Conservation (phyloP, 2,888 invertebrate species). For the Uloborus plumipes region DNA sequence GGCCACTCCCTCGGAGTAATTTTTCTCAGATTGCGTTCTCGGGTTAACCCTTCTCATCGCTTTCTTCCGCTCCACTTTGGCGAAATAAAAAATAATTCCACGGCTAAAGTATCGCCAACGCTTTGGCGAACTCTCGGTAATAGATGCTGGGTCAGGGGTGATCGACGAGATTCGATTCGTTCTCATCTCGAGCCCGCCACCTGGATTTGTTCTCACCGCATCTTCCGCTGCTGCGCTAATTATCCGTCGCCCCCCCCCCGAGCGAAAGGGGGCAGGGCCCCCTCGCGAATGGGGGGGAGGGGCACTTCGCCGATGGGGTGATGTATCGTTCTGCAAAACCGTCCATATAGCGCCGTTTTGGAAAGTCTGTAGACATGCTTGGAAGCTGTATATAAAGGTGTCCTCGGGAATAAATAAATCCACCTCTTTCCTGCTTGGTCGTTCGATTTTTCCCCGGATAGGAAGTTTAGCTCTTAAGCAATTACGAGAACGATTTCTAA, state of each 20-base stretch:
- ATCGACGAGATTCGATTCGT: slow-evolving; percentile 64
- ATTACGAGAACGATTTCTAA: no score
- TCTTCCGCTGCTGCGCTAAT: slow-evolving; percentile 58
- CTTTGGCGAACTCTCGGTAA: slow-evolving; percentile 30
- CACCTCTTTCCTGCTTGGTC: no score
- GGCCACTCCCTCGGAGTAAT: no score
- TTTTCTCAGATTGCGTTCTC: no score
- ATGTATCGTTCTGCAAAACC: slow-evolving; percentile 48
- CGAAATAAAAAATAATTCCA: slow-evolving; percentile 7
- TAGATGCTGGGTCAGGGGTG: slow-evolving; percentile 63
- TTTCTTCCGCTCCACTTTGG: slow-evolving; percentile 12
- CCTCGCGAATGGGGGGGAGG: slow-evolving; percentile 27
- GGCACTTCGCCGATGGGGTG: slow-evolving; percentile 22
- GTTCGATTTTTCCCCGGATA: no score
- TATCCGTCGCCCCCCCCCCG: slow-evolving; percentile 36
- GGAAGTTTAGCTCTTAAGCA: no score
- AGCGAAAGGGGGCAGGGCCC: slow-evolving; percentile 30
- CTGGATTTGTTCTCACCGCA: slow-evolving; percentile 34
- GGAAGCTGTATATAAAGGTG: no score
- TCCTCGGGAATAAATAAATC: no score
- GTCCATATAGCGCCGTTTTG: slow-evolving; percentile 57
- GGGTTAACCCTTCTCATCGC: no score
- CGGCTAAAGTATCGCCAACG: slow-evolving; percentile 22
- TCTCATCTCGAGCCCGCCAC: slow-evolving; percentile 51
- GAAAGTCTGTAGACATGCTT: background rate